Evolutionary conservation across 2,113 vertebrate genomes (phyloP).

Genomic region (Neopipo cinnamomea): DNA sequence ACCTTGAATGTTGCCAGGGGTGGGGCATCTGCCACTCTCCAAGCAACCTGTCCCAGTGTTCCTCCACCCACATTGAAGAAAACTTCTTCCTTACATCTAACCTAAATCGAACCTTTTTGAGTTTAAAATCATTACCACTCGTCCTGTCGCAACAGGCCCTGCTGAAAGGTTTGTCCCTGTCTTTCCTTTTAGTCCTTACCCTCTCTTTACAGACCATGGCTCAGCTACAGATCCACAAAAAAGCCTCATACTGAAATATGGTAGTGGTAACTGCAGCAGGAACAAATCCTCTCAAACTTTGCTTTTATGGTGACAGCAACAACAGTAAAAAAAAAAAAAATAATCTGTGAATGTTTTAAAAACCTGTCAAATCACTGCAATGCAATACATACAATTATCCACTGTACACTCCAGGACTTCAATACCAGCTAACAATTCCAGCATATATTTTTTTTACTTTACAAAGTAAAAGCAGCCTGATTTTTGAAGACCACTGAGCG

Average conservation of each 20-base stretch:
- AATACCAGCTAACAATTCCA: not conserved
- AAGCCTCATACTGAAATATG: accelerated
- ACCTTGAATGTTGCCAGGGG: not conserved
- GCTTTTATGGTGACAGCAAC: not conserved
- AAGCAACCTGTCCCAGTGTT: not conserved
- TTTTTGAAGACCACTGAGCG: not conserved
- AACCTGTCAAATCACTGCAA: not conserved
- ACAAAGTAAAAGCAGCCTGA: not conserved
- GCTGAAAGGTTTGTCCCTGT: not conserved
- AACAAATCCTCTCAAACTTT: not conserved
- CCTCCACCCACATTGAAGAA: not conserved
- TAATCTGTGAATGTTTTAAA: not conserved
- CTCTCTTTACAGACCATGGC: constrained; percentile 4
- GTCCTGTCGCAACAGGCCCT: not conserved
- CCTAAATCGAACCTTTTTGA: not conserved
- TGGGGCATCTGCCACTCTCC: not conserved
- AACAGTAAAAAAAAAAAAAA: not conserved
- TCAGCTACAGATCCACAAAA: not conserved
- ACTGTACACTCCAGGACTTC: not conserved
- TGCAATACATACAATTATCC: not conserved
- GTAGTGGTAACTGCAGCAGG: not conserved
- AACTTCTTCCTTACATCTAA: not conserved
- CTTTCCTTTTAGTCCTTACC: not conserved
- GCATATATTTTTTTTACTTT: not conserved
- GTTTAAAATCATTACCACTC: not conserved